phyloP scores from a whole-genome alignment of 2,113 vertebrate species.

The Heterotilapia buettikoferi region DNA sequence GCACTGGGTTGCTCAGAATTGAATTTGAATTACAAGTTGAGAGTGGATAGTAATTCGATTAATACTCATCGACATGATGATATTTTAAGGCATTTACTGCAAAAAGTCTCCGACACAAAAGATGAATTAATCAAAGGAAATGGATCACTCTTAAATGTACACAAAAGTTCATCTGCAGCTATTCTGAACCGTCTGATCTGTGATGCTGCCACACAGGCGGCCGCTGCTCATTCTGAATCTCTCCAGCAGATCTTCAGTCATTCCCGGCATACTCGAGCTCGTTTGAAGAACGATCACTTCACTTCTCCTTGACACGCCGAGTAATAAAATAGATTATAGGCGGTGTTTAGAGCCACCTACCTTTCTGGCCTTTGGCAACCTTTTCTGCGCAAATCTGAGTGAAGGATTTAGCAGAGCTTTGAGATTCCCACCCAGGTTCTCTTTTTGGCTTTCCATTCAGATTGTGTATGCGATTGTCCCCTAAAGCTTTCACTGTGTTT shows the following conservation, averaged over 20 bases:
- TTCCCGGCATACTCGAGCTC: slow-evolving; percentile 20
- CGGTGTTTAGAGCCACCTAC: neutral
- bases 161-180: neutral
- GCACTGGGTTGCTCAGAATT: neutral
- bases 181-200: neutral
- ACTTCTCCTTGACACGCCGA: slow-evolving; percentile 65
- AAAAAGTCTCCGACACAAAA: neutral
- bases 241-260: slow-evolving; percentile 72
- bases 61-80: neutral
- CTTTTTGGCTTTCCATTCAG: neutral
- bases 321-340: slow-evolving; percentile 29
- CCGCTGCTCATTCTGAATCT: slow-evolving; percentile 66
- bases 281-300: neutral
- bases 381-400: neutral
- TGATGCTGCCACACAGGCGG: neutral
- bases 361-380: neutral
- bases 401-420: neutral
- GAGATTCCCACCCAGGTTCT: neutral
- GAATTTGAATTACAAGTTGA: neutral
- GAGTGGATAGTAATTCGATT: neutral
- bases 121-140: neutral
- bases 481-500: neutral
- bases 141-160: neutral
- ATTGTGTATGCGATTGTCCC: neutral
- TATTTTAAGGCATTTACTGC: neutral